Conservation (phyloP, 2,888 invertebrate species). For the Drosophila robusta region DNA sequence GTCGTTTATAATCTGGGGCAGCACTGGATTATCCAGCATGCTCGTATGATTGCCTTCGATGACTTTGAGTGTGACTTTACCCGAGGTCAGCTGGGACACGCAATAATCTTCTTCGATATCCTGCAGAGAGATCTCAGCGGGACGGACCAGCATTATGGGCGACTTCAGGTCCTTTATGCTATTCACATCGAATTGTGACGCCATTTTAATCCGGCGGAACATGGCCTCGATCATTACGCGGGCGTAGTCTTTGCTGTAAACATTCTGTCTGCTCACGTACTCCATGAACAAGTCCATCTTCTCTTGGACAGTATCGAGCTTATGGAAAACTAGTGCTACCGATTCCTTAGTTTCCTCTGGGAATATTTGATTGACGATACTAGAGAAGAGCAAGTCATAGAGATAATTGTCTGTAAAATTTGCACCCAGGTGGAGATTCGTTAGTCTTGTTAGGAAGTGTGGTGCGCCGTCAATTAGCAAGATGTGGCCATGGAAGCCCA, state of each 20-base stretch:
- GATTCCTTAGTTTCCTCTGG: constrained; percentile 81
- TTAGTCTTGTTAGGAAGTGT: constrained; percentile 87
- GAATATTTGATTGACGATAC: constrained; percentile 79
- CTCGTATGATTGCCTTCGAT: constrained; percentile 91
- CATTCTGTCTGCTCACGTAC: constrained; percentile 83
- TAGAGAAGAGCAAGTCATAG: constrained; percentile 78
- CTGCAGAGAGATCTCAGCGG: constrained; percentile 87
- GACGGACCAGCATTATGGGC: constrained; percentile 88
- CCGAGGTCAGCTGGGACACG: constrained; percentile 87
- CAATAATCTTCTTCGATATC: constrained; percentile 89
- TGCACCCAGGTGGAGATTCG: constrained; percentile 75
- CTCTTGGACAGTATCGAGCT: constrained; percentile 87
- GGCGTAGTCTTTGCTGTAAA: constrained; percentile 85
- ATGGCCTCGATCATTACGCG: constrained; percentile 84
- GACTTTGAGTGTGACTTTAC: constrained; percentile 87
- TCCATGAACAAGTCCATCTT: constrained; percentile 86
- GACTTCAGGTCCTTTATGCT: constrained; percentile 85
- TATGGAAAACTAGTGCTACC: constrained; percentile 85
- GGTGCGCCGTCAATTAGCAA: constrained; percentile 94
- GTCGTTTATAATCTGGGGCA: constrained; percentile 88
- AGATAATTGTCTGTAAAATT: constrained; percentile 78
- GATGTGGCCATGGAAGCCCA: constrained; percentile 88
- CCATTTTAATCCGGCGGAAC: constrained; percentile 87
- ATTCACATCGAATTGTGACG: constrained; percentile 86
- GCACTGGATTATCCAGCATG: constrained; percentile 88